These are phyloP conservation scores for Druon quercuslanigerum DNA, from an alignment of 1,140 invertebrate species.

Conservation along the genomic window DNA sequence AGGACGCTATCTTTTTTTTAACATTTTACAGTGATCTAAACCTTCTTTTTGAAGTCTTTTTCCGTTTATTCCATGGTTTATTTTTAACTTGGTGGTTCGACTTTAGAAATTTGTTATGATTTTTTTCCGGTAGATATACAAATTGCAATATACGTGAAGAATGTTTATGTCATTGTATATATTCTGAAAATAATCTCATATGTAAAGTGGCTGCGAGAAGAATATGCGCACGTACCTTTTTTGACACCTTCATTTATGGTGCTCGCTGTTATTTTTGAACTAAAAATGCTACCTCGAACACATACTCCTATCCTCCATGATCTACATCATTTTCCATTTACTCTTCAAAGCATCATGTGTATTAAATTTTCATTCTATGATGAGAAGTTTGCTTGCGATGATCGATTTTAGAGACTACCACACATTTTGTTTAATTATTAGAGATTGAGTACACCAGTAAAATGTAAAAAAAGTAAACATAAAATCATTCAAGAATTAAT, in stretches of 20 bases:
- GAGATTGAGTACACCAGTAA: too few species aligned
- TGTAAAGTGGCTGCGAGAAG: not conserved
- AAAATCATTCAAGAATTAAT: too few species aligned
- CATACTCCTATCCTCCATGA: not conserved
- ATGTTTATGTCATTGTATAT: not conserved
- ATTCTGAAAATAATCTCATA: slow-evolving; percentile 4
- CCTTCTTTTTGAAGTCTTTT: too few species aligned
- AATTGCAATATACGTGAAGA: not conserved
- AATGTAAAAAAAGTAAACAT: too few species aligned
- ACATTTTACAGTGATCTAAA: too few species aligned
- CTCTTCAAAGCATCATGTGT: slow-evolving; percentile 8
- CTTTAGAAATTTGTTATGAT: not conserved
- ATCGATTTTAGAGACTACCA: not conserved
- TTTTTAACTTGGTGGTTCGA: too few species aligned
- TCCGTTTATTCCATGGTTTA: too few species aligned
- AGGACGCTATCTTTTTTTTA: too few species aligned
- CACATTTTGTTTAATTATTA: too few species aligned
- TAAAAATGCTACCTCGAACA: not conserved
- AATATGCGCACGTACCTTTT: not conserved
- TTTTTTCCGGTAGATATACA: not conserved
- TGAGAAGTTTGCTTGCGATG: not conserved
- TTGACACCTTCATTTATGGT: slow-evolving; percentile 9
- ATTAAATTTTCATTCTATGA: slow-evolving; percentile 15
- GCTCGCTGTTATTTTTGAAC: too few species aligned
- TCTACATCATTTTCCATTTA: slow-evolving; percentile 21